Conservation (phyloP, 2,797 vertebrate genomes). For the Pempheris klunzingeri region DNA sequence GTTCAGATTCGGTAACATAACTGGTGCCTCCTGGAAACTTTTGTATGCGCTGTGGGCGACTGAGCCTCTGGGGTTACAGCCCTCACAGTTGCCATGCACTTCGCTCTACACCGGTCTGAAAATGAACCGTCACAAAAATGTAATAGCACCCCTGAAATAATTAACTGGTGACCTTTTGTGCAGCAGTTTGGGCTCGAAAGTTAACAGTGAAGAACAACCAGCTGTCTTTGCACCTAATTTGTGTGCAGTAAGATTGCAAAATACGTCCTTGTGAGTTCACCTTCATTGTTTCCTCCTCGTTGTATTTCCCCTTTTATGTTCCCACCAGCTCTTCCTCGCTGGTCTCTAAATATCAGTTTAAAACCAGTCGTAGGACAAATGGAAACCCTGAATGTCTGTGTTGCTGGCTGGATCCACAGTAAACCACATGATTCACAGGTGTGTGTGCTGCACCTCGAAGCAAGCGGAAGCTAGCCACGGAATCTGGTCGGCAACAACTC, state of each 20-base stretch:
- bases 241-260: constrained; percentile 13
- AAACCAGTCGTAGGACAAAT: constrained; percentile 25
- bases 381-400: background rate
- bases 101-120: background rate
- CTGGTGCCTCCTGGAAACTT: background rate
- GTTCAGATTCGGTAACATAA: constrained; percentile 4
- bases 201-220: constrained; percentile 32
- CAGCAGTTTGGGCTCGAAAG: constrained; percentile 2
- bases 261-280: constrained; percentile 2
- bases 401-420: background rate
- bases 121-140: constrained; percentile 9
- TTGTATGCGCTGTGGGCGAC: background rate
- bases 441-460: constrained; percentile 13
- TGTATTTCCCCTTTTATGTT: constrained; percentile 18
- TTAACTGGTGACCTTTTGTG: constrained; percentile 27
- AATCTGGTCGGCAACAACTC: constrained; percentile 23
- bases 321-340: constrained; percentile 4
- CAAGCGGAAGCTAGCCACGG: constrained; percentile 5
- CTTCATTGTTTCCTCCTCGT: constrained; percentile 23
- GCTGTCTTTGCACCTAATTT: constrained; percentile 39
- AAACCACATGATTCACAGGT: constrained; percentile 24
- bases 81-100: background rate
- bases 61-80: background rate
- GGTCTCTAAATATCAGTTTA: constrained; percentile 22
- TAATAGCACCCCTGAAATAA: background rate